Base-by-base conservation (phyloP, 2,797 vertebrate genomes). In the Zenarchopterus dispar region DNA sequence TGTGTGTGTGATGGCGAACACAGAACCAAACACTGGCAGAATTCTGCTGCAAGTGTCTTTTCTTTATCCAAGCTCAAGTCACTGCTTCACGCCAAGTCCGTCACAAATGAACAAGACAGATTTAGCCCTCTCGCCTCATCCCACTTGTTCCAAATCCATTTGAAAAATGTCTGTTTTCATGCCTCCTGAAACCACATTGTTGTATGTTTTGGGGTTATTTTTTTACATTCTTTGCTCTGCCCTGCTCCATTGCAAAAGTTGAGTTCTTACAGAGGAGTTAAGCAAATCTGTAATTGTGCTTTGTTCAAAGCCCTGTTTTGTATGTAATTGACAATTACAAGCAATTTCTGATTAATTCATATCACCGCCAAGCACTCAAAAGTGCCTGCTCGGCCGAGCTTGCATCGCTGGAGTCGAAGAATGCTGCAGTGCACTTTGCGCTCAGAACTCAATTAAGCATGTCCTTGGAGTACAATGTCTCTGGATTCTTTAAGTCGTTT, bases 1-100 rank as follows among this genome's bases (percentile, higher is more conserved):
- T 51, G 67, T 72, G 77, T 78, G 75, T 69, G 77, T 81, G 82
- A 76, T 70, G 81, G 76, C 68, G 67, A 47, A 59, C 62, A 48
- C 13, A 70, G 72, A 89, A 88, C 78, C 85, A 77, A 71, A 79
- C 83, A 90, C 86, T 87, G 85, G 91, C 90, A 91, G 82, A 88
- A 83, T 89, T 88, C 84, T 84, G 89, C 88, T 88, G 89, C 75
- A 72, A 80, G 79, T 80, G 82, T 90, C 82, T 91, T 88, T 88
- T 85, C 82, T 81, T 85, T 86, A 81, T 90, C 87, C 79, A 86
- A 90, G 85, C 88, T 84, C 75, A 79, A 92, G 90, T 91, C 84
- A 84, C 80, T 68, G 78, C 81, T 87, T 75, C 74, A 70, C 81
- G 90, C 93, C 91, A 93, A 94, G 89, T 90, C 89, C 83, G 66